Percentiles rank a stretch among this genome's conserved stretches.
phyloP scores from a whole-genome alignment of 1,140 invertebrate species.

The Aphidius ervi region DNA sequence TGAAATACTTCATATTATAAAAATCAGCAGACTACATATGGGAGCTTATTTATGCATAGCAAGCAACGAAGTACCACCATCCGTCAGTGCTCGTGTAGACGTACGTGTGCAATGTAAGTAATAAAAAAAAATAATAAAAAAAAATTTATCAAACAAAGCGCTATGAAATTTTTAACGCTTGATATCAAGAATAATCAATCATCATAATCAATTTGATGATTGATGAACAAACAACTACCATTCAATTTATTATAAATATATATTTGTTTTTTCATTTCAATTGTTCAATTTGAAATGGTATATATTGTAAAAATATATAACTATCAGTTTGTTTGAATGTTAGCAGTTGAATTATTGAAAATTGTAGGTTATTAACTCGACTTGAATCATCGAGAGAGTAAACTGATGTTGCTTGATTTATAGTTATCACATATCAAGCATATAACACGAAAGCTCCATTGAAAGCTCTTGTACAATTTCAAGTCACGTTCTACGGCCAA shows the following conservation, averaged over 20 bases:
- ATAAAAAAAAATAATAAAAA: background rate
- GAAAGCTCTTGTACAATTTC: constrained; percentile 18
- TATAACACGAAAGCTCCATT: constrained; percentile 5
- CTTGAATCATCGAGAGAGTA: background rate
- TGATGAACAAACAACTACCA: no score
- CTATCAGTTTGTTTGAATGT: no score
- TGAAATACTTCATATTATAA: constrained; percentile 76
- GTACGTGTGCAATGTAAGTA: constrained; percentile 86
- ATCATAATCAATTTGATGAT: no score
- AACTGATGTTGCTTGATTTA: constrained; percentile 18
- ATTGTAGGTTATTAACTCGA: constrained; percentile 8
- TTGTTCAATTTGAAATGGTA: no score
- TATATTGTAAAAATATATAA: no score
- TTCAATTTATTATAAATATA: no score
- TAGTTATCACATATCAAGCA: constrained; percentile 10
- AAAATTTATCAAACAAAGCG: no score
- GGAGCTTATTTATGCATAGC: constrained; percentile 85
- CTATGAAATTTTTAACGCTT: no score
- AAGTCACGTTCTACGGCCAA: constrained; percentile 19
- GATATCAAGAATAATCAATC: no score
- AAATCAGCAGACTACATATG: constrained; percentile 88
- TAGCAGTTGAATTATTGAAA: background rate
- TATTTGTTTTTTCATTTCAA: no score
- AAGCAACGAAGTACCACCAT: constrained; percentile 82
- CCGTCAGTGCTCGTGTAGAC: constrained; percentile 76